Conservation (phyloP, 2,797 vertebrate genomes). For the Iguana delicatissima region DNA sequence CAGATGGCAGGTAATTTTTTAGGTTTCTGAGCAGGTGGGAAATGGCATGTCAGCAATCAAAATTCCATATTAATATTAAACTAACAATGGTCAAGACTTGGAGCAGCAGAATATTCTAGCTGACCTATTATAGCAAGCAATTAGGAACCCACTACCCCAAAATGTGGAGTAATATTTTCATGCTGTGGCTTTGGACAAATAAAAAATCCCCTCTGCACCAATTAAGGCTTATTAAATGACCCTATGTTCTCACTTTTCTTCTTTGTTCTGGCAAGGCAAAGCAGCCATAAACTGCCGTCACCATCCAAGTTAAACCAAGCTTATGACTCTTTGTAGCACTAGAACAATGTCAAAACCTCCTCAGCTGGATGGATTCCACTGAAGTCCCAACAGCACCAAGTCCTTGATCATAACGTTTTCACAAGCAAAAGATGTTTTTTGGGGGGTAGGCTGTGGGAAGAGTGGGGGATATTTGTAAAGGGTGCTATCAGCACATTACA, state of each 20-base stretch:
- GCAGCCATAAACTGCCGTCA: not conserved
- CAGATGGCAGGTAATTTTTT: rapidly evolving
- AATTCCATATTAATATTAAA: conserved; percentile 8
- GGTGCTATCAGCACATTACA: not conserved
- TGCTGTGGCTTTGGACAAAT: not conserved
- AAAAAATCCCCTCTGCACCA: not conserved
- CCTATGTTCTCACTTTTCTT: rapidly evolving
- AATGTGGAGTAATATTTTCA: conserved; percentile 26
- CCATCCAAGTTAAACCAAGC: not conserved
- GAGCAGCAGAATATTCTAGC: not conserved
- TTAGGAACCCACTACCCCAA: not conserved
- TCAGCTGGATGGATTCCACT: conserved; percentile 4
- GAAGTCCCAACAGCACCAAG: not conserved
- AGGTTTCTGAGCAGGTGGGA: conserved; percentile 21
- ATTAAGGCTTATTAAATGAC: not conserved
- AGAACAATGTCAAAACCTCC: not conserved
- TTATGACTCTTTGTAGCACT: conserved; percentile 11
- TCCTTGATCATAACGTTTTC: conserved; percentile 5
- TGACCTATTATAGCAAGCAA: not conserved
- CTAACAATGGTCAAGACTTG: conserved; percentile 17
- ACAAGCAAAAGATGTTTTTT: not conserved
- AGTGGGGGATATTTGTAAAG: not conserved
- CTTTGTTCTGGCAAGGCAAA: conserved; percentile 30
- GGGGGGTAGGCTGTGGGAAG: no score
- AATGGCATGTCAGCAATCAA: not conserved